Conservation (phyloP, 2,113 vertebrate genomes). For the Heterochromis multidens region DNA sequence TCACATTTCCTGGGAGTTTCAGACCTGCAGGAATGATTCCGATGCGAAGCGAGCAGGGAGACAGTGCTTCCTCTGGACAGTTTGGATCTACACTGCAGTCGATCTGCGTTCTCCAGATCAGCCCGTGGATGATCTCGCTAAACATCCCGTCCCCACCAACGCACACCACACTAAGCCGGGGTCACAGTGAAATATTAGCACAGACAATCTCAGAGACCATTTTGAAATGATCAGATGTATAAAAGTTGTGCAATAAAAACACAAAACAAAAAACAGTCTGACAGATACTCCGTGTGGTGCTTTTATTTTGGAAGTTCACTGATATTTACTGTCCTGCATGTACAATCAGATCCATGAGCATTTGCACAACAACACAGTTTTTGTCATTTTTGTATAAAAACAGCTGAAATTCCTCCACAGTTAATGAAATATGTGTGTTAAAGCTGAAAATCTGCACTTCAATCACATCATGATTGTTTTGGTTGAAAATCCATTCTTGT, state of each 20-base stretch:
- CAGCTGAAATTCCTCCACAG: not conserved
- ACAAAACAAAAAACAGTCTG: not conserved
- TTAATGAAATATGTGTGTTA: not conserved
- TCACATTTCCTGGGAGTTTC: not conserved
- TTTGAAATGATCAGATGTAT: not conserved
- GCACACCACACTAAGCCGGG: slow-evolving; percentile 83
- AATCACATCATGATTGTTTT: too few relatives aligned
- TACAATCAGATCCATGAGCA: not conserved
- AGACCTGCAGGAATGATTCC: slow-evolving; percentile 95
- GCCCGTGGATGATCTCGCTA: slow-evolving; percentile 92
- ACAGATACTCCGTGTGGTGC: not conserved
- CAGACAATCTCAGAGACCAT: not conserved
- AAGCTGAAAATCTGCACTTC: not conserved
- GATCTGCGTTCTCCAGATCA: slow-evolving; percentile 85
- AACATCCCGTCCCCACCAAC: slow-evolving; percentile 97
- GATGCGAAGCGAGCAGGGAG: slow-evolving; percentile 83
- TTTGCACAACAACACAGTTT: not conserved
- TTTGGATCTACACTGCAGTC: slow-evolving; percentile 83
- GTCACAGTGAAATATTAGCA: not conserved
- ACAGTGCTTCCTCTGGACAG: slow-evolving; percentile 77
- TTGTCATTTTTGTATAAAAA: too few relatives aligned
- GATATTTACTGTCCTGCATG: not conserved
- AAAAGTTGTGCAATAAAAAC: not conserved
- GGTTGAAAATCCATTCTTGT: not conserved
- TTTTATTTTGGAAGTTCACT: not conserved